These are phyloP conservation scores for Todiramphus saurophagus DNA, from an alignment of 2,113 vertebrate genomes.

Conservation along the genomic window DNA sequence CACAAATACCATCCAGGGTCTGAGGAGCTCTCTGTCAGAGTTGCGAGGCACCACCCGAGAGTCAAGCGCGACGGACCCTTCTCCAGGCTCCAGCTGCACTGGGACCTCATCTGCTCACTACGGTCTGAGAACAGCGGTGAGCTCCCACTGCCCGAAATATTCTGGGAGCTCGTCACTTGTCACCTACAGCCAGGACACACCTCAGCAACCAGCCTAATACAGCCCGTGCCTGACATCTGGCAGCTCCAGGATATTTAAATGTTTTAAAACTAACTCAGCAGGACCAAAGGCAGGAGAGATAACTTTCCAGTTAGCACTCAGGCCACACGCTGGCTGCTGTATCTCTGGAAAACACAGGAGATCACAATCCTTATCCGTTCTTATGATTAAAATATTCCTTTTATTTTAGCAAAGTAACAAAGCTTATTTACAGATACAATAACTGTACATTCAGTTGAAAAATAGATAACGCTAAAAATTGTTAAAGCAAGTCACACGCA, in stretches of 20 bases:
- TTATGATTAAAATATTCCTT: constrained; percentile 51
- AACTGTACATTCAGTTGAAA: constrained; percentile 51
- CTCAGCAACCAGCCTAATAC: neutral
- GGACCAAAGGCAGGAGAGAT: neutral
- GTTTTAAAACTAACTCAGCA: neutral
- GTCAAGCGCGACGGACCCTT: neutral
- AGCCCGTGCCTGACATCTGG: neutral
- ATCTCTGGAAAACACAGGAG: constrained; percentile 1
- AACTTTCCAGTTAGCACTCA: neutral
- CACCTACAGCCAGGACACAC: neutral
- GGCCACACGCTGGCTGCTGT: neutral
- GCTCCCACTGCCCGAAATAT: neutral
- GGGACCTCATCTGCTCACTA: neutral
- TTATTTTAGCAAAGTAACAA: constrained; percentile 65
- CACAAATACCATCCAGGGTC: neutral
- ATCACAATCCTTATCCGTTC: neutral
- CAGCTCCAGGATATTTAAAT: neutral
- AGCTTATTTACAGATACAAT: constrained; percentile 55
- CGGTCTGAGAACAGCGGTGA: neutral
- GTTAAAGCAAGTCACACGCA: constrained; percentile 21
- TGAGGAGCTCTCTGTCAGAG: neutral
- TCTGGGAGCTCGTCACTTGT: neutral
- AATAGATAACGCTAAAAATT: constrained; percentile 24
- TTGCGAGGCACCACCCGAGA: neutral
- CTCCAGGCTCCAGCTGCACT: neutral